Conservation (phyloP, 2,113 vertebrate genomes). For the Corynorhinus townsendii region DNA sequence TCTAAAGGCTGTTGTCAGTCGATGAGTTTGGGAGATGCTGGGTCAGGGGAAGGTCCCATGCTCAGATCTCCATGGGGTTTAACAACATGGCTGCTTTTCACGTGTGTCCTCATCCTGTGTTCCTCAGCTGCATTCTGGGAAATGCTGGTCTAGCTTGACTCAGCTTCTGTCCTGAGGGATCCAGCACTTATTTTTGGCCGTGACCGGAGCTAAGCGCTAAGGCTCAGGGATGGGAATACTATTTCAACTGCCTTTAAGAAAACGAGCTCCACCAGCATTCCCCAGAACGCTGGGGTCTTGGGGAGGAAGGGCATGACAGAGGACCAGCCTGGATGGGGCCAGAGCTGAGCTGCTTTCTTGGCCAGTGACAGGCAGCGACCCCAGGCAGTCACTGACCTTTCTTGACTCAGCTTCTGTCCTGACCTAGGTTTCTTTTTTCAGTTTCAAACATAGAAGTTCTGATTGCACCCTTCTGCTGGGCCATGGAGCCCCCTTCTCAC, state of each 20-base stretch:
- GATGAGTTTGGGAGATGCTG: background rate
- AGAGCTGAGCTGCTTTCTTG: background rate
- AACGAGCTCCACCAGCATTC: background rate
- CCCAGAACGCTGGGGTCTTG: rapidly evolving
- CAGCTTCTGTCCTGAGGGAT: no score
- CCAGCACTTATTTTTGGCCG: background rate
- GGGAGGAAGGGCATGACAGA: rapidly evolving
- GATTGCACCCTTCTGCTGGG: background rate
- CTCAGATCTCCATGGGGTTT: background rate
- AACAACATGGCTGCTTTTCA: background rate
- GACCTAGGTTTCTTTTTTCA: background rate
- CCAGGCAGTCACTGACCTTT: background rate
- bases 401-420: background rate
- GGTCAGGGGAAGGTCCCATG: background rate
- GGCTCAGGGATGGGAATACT: background rate
- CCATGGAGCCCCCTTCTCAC: no score
- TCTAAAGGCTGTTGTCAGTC: background rate
- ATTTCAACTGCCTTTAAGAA: background rate
- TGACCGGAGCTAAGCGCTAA: background rate
- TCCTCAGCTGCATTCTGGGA: background rate
- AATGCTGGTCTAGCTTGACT: background rate
- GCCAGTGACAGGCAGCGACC: no score
- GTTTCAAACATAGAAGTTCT: rapidly evolving
- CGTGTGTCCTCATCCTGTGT: background rate
- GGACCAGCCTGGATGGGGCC: background rate